Evolutionary conservation across 2,888 invertebrate genomes (phyloP), one percentile per base, ranked within the genome.

Genomic region (Hetaerina titia): DNA sequence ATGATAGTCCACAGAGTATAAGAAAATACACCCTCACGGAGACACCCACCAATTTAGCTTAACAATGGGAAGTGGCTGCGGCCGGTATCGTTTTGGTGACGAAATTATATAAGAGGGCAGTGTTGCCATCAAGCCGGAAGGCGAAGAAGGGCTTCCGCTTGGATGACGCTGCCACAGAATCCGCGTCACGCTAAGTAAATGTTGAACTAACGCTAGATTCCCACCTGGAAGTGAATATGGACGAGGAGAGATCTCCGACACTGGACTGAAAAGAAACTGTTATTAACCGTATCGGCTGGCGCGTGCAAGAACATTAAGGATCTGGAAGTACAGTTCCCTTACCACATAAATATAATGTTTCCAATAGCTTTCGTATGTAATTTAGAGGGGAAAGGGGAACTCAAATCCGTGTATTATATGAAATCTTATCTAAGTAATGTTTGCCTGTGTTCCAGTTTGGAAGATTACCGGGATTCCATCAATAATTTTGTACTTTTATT

Each of bases 161-260:
- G 69, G 69, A 22, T n/a, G 69, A 7, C 69, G 69, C 19, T 19
- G 8, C n/a, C n/a, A 69, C 7, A 19, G n/a, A 69, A n/a, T 4
- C 5, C 22, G 69, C 69, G 8, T 69, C 69, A 22, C 69, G 69
- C n/a, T 69, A 22, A n/a, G 69, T 5, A 6, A 5, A 7, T 22
- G 69, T 69, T 69, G 8, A 69, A 69, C 22, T 22, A 69, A 69
- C 13, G 31, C n/a, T 19, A 81, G 90, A 25, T 25, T 90, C 90
- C 25, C 90, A 58, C 17, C 64, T 45, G 64, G 19, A 57, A 58
- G 31, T 90, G 90, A 90, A 90, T 90, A 90, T 90, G 90, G 63
- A 90, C 64, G 90, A 90, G 90, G 64, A 22, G 31, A 22, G 69
- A 69, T 69, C 22, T 7, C 7, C 19, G 22, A 69, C 22, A 17